phyloP scores from a whole-genome alignment of 2,113 vertebrate species.

The Caracal caracal region DNA sequence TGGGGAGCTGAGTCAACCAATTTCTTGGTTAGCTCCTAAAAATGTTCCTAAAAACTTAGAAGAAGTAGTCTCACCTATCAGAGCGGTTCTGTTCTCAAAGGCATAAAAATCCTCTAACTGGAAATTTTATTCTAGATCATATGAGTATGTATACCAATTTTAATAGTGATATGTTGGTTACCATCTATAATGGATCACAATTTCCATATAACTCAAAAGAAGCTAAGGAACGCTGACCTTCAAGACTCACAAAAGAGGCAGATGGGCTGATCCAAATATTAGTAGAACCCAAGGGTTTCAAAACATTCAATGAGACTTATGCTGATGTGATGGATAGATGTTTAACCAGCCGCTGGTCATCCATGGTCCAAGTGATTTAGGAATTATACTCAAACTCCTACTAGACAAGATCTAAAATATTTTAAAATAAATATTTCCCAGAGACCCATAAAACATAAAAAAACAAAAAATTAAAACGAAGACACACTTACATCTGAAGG shows the following conservation, averaged over 20 bases:
- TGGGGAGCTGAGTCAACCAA: neutral
- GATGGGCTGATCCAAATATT: neutral
- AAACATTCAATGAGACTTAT: neutral
- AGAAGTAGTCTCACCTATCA: neutral
- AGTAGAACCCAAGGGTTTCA: neutral
- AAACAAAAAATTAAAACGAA: constrained; percentile 7
- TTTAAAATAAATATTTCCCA: neutral
- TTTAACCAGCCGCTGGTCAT: neutral
- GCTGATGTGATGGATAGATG: neutral
- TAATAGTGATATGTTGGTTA: neutral
- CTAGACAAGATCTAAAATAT: neutral
- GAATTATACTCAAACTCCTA: neutral
- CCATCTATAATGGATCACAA: neutral
- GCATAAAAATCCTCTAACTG: neutral
- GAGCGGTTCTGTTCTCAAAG: neutral
- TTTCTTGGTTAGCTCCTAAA: neutral
- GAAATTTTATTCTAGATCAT: neutral
- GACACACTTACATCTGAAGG: neutral
- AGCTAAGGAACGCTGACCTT: neutral
- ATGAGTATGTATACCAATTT: neutral
- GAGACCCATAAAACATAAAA: neutral
- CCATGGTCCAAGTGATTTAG: neutral
- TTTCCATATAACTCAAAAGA: neutral
- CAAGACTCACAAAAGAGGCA: neutral
- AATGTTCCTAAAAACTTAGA: neutral